Conservation (phyloP, 2,888 invertebrate species). For the Synergus gifuensis region DNA sequence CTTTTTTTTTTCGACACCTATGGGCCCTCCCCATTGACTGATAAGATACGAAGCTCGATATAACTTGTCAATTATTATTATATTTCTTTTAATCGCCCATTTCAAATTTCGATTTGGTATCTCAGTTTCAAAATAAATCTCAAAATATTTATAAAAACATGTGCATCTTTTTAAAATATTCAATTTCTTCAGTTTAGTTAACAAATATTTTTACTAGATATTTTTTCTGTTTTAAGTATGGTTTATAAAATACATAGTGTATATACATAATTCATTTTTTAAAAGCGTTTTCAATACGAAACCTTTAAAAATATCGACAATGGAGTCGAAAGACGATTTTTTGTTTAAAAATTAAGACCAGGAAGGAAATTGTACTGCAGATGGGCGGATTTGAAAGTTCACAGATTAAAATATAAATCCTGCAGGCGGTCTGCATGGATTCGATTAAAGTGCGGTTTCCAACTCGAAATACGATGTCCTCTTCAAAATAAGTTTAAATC, state of each 20-base stretch:
- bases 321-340: neutral
- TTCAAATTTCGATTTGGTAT: neutral
- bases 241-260: no score
- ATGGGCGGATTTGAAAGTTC: constrained; percentile 21
- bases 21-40: constrained; percentile 9
- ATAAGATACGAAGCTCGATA: constrained; percentile 19
- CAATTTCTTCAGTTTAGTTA: no score
- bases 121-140: neutral
- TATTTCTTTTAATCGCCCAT: neutral
- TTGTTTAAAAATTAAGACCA: constrained; percentile 7
- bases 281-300: no score
- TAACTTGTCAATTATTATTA: neutral
- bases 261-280: no score
- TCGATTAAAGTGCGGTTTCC: constrained; percentile 32
- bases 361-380: constrained; percentile 14
- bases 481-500: constrained; percentile 17
- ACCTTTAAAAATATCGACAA: neutral
- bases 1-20: constrained; percentile 15
- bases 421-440: constrained; percentile 16
- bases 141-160: no score
- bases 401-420: constrained; percentile 42
- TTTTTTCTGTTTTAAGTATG: no score
- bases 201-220: no score
- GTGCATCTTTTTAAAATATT: no score
- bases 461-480: constrained; percentile 18